Conservation (phyloP, 2,888 invertebrate genomes). For the Cerceris rybyensis region DNA sequence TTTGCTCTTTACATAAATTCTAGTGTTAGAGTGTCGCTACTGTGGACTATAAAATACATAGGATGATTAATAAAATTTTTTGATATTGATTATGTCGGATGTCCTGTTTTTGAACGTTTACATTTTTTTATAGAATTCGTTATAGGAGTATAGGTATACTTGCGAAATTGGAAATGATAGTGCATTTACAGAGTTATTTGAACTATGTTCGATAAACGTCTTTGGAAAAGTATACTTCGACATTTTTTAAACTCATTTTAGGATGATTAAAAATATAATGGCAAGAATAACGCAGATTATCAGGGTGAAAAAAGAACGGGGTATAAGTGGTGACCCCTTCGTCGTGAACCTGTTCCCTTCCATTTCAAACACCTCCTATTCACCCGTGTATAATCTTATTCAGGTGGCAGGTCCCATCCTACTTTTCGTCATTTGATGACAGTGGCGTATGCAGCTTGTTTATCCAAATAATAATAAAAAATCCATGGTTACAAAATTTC, state of each 20-base stretch:
- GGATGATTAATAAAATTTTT: no score
- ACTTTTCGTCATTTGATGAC: slow-evolving; percentile 14
- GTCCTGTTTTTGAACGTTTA: not conserved
- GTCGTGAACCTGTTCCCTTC: slow-evolving; percentile 51
- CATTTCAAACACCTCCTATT: slow-evolving; percentile 27
- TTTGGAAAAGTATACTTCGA: no score
- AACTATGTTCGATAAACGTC: not conserved
- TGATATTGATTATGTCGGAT: no score
- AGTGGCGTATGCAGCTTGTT: slow-evolving; percentile 32
- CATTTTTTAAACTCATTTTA: not conserved
- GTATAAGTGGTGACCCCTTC: slow-evolving; percentile 25
- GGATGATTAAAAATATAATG: not conserved
- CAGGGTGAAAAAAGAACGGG: slow-evolving; percentile 5
- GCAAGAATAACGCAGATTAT: slow-evolving; percentile 6
- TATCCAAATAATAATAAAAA: not conserved
- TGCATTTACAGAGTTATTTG: no score
- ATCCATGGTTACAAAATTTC: not conserved
- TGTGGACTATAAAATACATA: no score
- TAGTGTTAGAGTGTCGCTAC: no score
- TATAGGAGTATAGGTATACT: not conserved
- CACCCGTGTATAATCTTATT: slow-evolving; percentile 46
- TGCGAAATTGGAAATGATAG: not conserved
- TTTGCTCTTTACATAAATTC: no score
- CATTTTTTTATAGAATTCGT: not conserved
- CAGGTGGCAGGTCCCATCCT: slow-evolving; percentile 52